Evolutionary conservation across 2,888 invertebrate genomes (phyloP).

Genomic region (Sarcophaga rosellei): DNA sequence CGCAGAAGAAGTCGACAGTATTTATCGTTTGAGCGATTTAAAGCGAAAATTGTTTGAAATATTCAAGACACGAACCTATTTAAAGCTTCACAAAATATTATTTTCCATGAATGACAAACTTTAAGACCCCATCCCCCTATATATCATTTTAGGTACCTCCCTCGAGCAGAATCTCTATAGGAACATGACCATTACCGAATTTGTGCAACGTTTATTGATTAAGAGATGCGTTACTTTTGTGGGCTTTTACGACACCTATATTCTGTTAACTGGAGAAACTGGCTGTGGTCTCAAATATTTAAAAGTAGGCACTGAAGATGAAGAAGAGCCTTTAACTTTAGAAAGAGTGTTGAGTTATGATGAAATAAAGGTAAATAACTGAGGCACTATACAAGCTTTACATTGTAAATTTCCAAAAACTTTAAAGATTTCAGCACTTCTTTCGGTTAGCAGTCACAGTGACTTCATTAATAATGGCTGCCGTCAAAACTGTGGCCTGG

Average conservation of each 20-base stretch:
- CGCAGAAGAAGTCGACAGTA: no score
- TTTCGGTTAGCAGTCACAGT: slow-evolving; percentile 82
- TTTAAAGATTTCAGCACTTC: slow-evolving; percentile 79
- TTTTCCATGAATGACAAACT: no score
- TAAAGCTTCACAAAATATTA: no score
- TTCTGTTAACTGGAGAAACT: slow-evolving; percentile 76
- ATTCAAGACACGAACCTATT: no score
- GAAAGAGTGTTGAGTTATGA: slow-evolving; percentile 83
- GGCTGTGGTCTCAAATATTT: slow-evolving; percentile 81
- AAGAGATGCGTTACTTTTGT: slow-evolving; percentile 81
- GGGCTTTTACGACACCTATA: slow-evolving; percentile 77
- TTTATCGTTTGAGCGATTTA: no score
- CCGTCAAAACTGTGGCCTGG: slow-evolving; percentile 81
- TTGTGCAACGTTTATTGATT: slow-evolving; percentile 81
- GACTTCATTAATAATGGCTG: slow-evolving; percentile 83
- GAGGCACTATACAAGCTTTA: neutral
- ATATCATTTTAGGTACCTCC: slow-evolving; percentile 9
- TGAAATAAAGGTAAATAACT: slow-evolving; percentile 81
- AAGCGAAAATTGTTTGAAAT: no score
- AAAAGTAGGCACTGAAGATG: slow-evolving; percentile 80
- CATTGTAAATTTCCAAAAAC: neutral
- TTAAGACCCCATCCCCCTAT: neutral
- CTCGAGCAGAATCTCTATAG: slow-evolving; percentile 77
- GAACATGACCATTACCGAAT: slow-evolving; percentile 79
- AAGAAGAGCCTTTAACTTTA: slow-evolving; percentile 80